Evolutionary conservation across 1,140 invertebrate species (phyloP), one percentile per base, ranked within the genome.

Genomic region (Nautilus pompilius): DNA sequence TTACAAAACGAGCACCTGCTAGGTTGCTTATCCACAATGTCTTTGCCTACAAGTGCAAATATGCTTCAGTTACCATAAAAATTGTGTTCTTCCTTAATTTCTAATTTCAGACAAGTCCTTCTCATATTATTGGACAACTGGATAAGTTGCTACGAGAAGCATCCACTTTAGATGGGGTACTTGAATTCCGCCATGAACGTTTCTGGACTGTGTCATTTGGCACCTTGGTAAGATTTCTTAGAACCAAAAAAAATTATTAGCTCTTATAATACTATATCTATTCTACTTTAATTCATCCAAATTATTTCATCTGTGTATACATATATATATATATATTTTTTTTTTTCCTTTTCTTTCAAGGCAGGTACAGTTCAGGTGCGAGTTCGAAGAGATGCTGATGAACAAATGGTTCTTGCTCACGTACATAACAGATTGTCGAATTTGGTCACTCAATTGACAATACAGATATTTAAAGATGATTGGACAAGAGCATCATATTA

Each of bases 131-230:
- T 67, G 83, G 86, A 30, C 86, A 87, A 69, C 77, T 89, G 54
- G 86, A 89, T 74, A 87, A 87, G 76, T 85, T 85, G 60, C 68
- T 89, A 56, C 74, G 87, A 63, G 88, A 90, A 79, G 87, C 88
- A 2, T 83, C 87, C 48, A 88, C 87, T 55, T 83, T 90, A 48
- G 88, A 90, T 74, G 89, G 89, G 28, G 89, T 90, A 32, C 75
- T 90, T 15, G 89, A 90, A 75, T 87, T 90, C 68, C 80, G 86
- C 71, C 85, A 88, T 76, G 88, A 89, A 72, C 85, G 88, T 72
- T 90, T 90, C 70, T 90, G 89, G 89, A 88, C 87, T n/a, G 72
- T 89, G 17, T 87, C 88, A 56, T 89, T 89, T 78, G 87, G 86
- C 29, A 84, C 84, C 72, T 73, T 88, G 76, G 87, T 88, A 79